Percentiles rank a stretch among this genome's conserved stretches.
phyloP scores from a whole-genome alignment of 2,797 vertebrate genomes.

The Squalus acanthias region DNA sequence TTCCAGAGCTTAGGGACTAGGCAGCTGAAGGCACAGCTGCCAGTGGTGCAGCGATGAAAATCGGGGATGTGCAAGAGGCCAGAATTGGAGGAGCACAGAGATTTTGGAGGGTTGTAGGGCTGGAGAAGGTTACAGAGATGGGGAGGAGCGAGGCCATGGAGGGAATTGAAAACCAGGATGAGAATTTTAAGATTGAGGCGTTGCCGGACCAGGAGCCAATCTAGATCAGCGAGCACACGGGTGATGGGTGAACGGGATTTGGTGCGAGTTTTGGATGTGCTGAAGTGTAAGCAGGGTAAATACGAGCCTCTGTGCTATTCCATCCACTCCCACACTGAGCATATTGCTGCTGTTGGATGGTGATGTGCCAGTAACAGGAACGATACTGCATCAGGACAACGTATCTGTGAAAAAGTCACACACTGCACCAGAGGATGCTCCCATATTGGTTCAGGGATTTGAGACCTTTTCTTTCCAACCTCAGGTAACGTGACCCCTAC shows the following conservation, averaged over 20 bases:
- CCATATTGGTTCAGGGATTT: background rate
- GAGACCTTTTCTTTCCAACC: background rate
- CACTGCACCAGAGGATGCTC: background rate
- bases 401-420: background rate
- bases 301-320: background rate
- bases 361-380: background rate
- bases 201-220: background rate
- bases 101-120: background rate
- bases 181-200: background rate
- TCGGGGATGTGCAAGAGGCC: background rate
- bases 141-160: background rate
- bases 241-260: background rate
- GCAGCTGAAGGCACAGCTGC: background rate
- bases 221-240: background rate
- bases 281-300: background rate
- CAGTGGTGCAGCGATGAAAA: background rate
- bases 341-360: background rate
- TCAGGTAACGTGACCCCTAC: conserved; percentile 80
- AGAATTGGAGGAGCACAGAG: background rate
- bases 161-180: background rate
- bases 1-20: background rate
- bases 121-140: background rate
- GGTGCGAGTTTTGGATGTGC: background rate
- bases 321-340: background rate
- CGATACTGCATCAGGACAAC: background rate